phyloP scores from a whole-genome alignment of 2,113 vertebrate species.

The Pungitius pungitius region DNA sequence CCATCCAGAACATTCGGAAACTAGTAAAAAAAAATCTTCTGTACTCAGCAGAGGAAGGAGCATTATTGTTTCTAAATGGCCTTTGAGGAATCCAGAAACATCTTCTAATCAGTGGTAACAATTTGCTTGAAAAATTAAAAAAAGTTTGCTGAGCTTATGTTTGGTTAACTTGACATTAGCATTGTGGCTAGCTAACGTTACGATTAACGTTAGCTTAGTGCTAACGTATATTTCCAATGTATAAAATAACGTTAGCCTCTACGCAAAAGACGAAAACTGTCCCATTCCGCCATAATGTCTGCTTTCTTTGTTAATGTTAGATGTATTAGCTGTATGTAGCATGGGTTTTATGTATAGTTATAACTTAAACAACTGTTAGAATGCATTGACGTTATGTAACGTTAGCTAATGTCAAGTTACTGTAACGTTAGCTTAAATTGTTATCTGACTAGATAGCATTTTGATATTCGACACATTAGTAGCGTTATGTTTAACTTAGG shows the following conservation, averaged over 20 bases:
- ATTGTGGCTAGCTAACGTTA: not conserved
- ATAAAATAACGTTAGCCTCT: not conserved
- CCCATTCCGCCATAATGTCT: not conserved
- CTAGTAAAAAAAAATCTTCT: fast-evolving
- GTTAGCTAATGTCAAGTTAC: not conserved
- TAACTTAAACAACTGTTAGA: not conserved
- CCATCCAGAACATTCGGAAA: not conserved
- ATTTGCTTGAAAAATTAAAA: not conserved
- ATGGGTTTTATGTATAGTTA: not conserved
- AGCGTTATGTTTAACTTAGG: not conserved
- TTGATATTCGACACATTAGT: not conserved
- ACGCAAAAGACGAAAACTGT: not conserved
- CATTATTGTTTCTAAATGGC: too few relatives aligned
- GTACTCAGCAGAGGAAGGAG: not conserved
- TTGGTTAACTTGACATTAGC: not conserved
- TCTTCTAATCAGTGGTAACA: not conserved
- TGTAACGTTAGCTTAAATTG: not conserved
- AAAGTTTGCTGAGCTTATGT: not conserved
- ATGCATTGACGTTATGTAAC: not conserved
- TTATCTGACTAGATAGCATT: not conserved
- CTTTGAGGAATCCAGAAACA: not conserved
- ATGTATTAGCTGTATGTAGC: too few relatives aligned
- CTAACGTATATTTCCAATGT: not conserved
- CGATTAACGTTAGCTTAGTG: not conserved
- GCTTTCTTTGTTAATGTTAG: not conserved